Evolutionary conservation across 2,797 vertebrate genomes (phyloP).

Genomic region (Catharus ustulatus): DNA sequence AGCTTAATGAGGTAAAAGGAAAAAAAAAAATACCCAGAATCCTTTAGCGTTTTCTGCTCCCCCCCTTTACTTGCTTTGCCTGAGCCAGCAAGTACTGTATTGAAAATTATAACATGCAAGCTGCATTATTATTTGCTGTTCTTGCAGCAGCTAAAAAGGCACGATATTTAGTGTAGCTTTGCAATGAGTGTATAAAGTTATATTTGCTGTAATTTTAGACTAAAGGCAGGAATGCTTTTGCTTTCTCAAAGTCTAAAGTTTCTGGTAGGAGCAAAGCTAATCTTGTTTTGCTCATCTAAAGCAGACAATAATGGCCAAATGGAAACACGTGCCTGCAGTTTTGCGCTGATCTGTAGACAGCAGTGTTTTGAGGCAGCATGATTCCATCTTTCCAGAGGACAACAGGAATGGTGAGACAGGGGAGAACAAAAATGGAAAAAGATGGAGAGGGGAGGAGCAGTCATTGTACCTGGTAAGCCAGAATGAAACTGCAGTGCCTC

Average conservation of each 20-base stretch:
- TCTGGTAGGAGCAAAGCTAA: background rate
- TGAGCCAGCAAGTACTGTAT: slow-evolving; percentile 47
- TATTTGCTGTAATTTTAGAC: background rate
- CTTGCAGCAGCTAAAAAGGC: background rate
- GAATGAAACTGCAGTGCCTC: background rate
- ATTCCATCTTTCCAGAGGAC: background rate
- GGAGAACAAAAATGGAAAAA: background rate
- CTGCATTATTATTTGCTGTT: slow-evolving; percentile 19
- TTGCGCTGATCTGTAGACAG: background rate
- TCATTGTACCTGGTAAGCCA: background rate
- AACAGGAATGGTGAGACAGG: background rate
- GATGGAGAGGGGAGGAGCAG: background rate
- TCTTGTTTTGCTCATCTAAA: background rate
- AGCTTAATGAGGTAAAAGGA: slow-evolving; percentile 78
- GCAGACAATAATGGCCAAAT: background rate
- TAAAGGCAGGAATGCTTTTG: background rate
- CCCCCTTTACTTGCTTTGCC: background rate
- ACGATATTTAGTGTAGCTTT: background rate
- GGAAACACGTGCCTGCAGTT: background rate
- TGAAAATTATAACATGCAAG: slow-evolving; percentile 37
- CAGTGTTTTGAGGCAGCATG: background rate
- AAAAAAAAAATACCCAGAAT: slow-evolving; percentile 63
- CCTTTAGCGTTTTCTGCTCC: background rate
- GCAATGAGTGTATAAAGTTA: background rate
- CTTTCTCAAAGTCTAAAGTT: background rate